Evolutionary conservation across 2,888 invertebrate species (phyloP).

Genomic region (Cheilosia impressa): DNA sequence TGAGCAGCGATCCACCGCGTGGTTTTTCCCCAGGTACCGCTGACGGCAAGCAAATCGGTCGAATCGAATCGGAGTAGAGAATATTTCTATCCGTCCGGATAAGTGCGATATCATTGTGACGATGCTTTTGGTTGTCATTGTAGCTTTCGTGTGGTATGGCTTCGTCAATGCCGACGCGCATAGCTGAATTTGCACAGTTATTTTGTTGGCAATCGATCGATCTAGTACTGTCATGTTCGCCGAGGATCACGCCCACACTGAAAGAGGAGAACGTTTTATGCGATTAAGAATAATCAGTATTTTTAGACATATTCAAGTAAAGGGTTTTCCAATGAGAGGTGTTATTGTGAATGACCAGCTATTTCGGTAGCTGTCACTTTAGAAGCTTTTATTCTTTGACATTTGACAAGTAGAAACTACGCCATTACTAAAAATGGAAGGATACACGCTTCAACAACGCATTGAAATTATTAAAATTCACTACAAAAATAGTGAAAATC

Average conservation of each 20-base stretch:
- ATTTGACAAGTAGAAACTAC: too few relatives aligned
- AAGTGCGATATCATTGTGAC: constrained; percentile 89
- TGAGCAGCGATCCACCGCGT: constrained; percentile 79
- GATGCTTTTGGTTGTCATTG: constrained; percentile 85
- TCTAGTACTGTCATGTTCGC: constrained; percentile 80
- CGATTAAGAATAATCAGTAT: background rate
- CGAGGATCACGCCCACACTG: constrained; percentile 79
- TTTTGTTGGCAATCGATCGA: constrained; percentile 81
- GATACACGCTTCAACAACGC: too few relatives aligned
- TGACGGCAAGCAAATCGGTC: constrained; percentile 87
- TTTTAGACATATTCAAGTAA: too few relatives aligned
- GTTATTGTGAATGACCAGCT: too few relatives aligned
- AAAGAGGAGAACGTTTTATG: constrained; percentile 2
- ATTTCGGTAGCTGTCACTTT: too few relatives aligned
- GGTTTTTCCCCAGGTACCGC: constrained; percentile 75
- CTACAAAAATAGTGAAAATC: too few relatives aligned
- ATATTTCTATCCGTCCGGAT: constrained; percentile 86
- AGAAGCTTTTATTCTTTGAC: too few relatives aligned
- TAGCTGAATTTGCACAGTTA: constrained; percentile 84
- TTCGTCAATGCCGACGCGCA: constrained; percentile 87
- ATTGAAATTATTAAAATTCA: too few relatives aligned
- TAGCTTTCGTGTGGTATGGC: constrained; percentile 88
- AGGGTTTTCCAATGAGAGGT: too few relatives aligned
- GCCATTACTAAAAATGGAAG: too few relatives aligned
- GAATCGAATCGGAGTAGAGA: constrained; percentile 85